Evolutionary conservation across 23 tunicate species (phyloP).

Genomic region (Halocynthia roretzi): DNA sequence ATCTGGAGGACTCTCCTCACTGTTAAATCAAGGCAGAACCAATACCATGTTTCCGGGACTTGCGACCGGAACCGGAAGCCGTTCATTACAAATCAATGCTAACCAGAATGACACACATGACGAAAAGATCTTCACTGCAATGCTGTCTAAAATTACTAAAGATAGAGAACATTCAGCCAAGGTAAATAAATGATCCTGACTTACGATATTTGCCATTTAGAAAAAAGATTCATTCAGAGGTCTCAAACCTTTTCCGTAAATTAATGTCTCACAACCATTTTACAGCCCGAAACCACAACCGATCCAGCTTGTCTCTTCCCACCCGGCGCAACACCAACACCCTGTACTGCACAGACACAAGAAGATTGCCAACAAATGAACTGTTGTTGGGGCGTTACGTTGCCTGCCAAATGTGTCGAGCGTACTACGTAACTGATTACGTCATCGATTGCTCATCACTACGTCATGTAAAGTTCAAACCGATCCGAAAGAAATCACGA

Average conservation of each 20-base stretch:
- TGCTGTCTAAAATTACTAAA: too few relatives aligned
- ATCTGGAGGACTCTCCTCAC: too few relatives aligned
- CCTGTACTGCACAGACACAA: constrained; percentile 2
- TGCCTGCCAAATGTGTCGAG: background rate
- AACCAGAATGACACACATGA: too few relatives aligned
- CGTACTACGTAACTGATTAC: background rate
- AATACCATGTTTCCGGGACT: too few relatives aligned
- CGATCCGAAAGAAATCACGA: constrained; percentile 2
- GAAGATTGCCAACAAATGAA: background rate
- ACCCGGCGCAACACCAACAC: background rate
- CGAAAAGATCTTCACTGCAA: too few relatives aligned
- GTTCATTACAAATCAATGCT: too few relatives aligned
- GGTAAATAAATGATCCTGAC: background rate
- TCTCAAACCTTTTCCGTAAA: background rate
- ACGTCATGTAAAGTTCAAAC: background rate
- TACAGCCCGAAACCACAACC: background rate
- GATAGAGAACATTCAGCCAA: constrained; percentile 3
- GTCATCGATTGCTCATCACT: constrained; percentile 2
- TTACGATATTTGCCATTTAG: background rate
- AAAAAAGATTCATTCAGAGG: background rate
- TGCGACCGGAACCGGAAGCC: too few relatives aligned
- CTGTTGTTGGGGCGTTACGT: background rate
- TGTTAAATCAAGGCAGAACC: too few relatives aligned
- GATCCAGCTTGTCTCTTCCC: background rate
- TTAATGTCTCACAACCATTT: background rate